Evolutionary conservation across 2,113 vertebrate species (phyloP).

Genomic region (Callopanchax toddi): DNA sequence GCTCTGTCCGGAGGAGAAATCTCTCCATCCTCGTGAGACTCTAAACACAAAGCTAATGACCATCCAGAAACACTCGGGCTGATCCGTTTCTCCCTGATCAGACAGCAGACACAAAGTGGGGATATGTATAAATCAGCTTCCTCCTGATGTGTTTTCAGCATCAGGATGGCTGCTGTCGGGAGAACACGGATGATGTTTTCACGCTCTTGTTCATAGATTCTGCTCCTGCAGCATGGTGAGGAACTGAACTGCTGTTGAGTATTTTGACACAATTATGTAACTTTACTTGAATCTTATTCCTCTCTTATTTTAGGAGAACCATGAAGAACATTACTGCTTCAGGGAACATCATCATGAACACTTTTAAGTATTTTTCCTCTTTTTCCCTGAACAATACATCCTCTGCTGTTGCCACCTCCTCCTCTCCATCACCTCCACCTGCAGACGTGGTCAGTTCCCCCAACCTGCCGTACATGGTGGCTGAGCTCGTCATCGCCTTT

Average conservation of each 20-base stretch:
- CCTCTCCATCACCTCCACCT: not conserved
- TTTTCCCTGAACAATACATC: not conserved
- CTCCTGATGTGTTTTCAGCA: not conserved
- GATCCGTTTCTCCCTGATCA: slow-evolving; percentile 17
- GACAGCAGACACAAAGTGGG: slow-evolving; percentile 24
- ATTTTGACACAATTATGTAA: not conserved
- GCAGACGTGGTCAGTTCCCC: slow-evolving; percentile 39
- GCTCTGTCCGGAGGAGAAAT: slow-evolving; percentile 19
- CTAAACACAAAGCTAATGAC: slow-evolving; percentile 32
- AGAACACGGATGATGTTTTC: no score
- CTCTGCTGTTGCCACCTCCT: no score
- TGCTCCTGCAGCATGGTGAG: no score
- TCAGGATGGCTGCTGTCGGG: not conserved
- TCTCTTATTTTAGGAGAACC: slow-evolving; percentile 21
- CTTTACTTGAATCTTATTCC: not conserved
- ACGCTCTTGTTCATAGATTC: not conserved
- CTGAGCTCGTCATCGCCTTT: slow-evolving; percentile 77
- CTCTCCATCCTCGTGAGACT: slow-evolving; percentile 27
- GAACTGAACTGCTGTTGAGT: not conserved
- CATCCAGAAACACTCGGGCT: slow-evolving; percentile 2
- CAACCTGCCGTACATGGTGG: slow-evolving; percentile 73
- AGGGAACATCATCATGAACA: not conserved
- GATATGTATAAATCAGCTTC: slow-evolving; percentile 32
- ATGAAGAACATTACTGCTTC: slow-evolving; percentile 19
- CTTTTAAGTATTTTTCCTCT: no score